Base-by-base conservation (phyloP, 1,140 invertebrate species). In the Polyergus mexicanus region DNA sequence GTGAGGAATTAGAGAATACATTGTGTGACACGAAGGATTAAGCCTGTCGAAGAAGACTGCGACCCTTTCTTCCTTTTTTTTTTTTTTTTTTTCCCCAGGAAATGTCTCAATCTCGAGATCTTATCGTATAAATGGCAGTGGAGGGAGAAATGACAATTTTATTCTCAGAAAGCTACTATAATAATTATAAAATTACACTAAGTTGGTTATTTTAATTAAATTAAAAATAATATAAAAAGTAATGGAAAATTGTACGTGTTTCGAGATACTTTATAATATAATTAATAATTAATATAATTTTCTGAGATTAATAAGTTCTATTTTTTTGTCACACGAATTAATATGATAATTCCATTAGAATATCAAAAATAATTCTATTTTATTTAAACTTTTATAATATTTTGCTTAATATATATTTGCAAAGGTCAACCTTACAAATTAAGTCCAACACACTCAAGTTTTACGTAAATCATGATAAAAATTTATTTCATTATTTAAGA, bases 1-100 rank as follows among this genome's bases (percentile, higher is more conserved):
- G 19, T 68, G 86, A 80, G 51, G 35, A 88, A 80, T 80, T 54
- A 38, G n/a, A 10, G 8, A 2, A 25, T 13, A 68, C 25, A 77
- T 44, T 28, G 32, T 38, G 32, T 16, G 32, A 32, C 38, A 32
- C 19, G 10, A 44, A 54, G n/a, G 13, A 28, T 35, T 38, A 38
- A 65, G 56, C 0, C 28, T 41, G 38, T 6, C 1, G 2, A 51
- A 51, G 13, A 13, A 13, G 7, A 41, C 10, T 13, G 44, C 13
- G 63, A 22, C 7, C 54, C 54, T 28, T 28, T 28, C 25, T 28
- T 28, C 28, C 6, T 44, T 16, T 35, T 16, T 5, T 8, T 22
- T n/a, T 16, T 28, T 28, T 44, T 22, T 35, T 16, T 5, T 8
- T 22, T n/a, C 10, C 4, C 10, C 4, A 8, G 38, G 3, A 22